Percentiles rank a stretch among this genome's conserved stretches.
Evolutionary conservation across 1,140 invertebrate genomes (phyloP).

Genomic region (Apis mellifera): Amel_HAv3.1 CM009931.2:21797001-21797500

Average conservation of each 20-base stretch:
- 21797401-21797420: not conserved
- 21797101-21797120: not conserved
- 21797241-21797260: constrained; percentile 29
- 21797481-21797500: not conserved
- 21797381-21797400: not conserved
- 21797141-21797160: not conserved
- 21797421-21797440: constrained; percentile 8
- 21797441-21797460: constrained; percentile 18
- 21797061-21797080: not conserved
- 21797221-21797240: not conserved
- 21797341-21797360: constrained; percentile 40
- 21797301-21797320: constrained; percentile 44
- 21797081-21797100: too few relatives aligned
- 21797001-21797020: not conserved
- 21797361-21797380: constrained; percentile 23
- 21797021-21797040: not conserved
- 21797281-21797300: constrained; percentile 30
- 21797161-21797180: too few relatives aligned
- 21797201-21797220: not conserved
- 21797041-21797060: too few relatives aligned
- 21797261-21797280: constrained; percentile 17
- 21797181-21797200: not conserved
- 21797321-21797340: constrained; percentile 51
- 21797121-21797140: not conserved
- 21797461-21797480: constrained; percentile 14